Base-by-base conservation (phyloP, 2,113 vertebrate genomes). In the Emberiza fucata region DNA sequence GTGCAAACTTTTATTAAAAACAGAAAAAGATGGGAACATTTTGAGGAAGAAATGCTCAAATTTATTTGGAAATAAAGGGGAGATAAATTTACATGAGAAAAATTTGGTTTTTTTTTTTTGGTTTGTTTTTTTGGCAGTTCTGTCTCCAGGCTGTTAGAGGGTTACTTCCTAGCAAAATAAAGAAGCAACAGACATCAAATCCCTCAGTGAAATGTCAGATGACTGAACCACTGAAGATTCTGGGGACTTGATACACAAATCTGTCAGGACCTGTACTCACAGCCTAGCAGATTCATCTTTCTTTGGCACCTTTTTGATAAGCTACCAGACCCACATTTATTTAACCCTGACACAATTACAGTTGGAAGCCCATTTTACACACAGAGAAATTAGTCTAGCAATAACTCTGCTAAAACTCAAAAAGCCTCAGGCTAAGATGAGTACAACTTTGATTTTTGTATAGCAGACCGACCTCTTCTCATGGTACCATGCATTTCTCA, bases 361-460 rank as follows among this genome's bases (percentile, higher is more conserved):
- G 50, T 33, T 91, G 54, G 82, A 92, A 95, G 13, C 80, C 57
- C 81, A 50, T 95, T 94, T 93, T 95, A 89, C 42, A 87, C 66
- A 85, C 6, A 18, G 47, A 70, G 63, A 95, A 95, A 96, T 93
- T 92, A 96, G 76, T 76, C 35, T 91, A 88, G 54, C 56, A 95
- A 95, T 75, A 96, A 95, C 39, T 96, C 65, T 59, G 68, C 75
- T 96, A 64, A 82, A 72, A 80, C 59, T 76, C 86, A 66, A 45
- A 93, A 81, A 81, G 11, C 42, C 73, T 86, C 3, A 8, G 57
- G 79, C 81, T 86, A 51, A 72, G 15, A 40, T 64, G 20, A 14
- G 71, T 33, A 91, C 8, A 21, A 68, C 64, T 25, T 29, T 88
- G 75, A 22, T 14, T 96, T 95, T 47, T 84, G 42, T 88, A 50